A percentile compares a stretch with the other conserved stretches of the same genome.
Evolutionary conservation across 2,113 vertebrate genomes (phyloP).

Genomic region (Eclectus roratus): DNA sequence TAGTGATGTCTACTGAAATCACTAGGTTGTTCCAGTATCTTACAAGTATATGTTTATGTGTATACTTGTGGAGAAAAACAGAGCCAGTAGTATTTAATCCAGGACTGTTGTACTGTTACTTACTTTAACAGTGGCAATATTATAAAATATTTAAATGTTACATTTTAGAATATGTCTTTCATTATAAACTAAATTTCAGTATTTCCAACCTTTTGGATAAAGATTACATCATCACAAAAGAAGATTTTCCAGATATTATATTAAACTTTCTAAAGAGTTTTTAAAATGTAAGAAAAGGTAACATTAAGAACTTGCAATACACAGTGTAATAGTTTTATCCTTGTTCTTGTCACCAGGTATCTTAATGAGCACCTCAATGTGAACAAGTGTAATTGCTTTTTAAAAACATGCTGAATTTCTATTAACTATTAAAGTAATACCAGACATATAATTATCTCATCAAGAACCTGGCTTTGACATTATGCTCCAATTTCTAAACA

Average conservation of each 20-base stretch:
- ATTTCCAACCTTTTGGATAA: not conserved
- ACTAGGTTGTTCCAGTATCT: not conserved
- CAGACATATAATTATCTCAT: not conserved
- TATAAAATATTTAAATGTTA: not conserved
- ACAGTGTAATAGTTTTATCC: not conserved
- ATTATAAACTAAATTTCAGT: not conserved
- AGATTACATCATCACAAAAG: not conserved
- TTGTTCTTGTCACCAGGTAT: not conserved
- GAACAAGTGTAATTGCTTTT: not conserved
- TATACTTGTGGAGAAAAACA: not conserved
- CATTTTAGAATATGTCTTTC: not conserved
- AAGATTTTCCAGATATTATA: not conserved
- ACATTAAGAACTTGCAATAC: not conserved
- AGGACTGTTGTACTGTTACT: not conserved
- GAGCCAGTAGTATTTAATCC: not conserved
- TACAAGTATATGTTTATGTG: not conserved
- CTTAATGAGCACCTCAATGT: not conserved
- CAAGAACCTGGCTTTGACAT: not conserved
- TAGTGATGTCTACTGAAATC: not conserved
- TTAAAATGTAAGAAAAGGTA: conserved; percentile 2
- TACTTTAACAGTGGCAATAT: not conserved
- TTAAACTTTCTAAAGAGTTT: not conserved
- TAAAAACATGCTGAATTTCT: not conserved
- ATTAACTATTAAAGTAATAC: not conserved
- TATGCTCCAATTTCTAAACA: not conserved